These are phyloP conservation scores for Apamea monoglypha DNA, from an alignment of 2,888 invertebrate species.

Conservation along the genomic window DNA sequence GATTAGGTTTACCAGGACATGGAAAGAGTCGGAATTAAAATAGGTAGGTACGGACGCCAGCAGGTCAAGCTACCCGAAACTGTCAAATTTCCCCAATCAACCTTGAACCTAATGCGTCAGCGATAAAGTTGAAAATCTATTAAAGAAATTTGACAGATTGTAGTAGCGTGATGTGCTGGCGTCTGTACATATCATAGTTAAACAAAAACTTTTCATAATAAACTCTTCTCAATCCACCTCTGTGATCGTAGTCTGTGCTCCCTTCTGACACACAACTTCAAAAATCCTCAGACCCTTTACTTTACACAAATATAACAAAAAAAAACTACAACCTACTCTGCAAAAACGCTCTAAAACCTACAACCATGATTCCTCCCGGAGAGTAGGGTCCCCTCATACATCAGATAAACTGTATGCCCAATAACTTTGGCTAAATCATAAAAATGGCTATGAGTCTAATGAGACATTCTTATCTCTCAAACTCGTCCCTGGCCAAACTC, in stretches of 20 bases:
- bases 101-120: too few relatives aligned
- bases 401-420: slow-evolving; percentile 20
- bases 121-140: too few relatives aligned
- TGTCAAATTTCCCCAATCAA: too few relatives aligned
- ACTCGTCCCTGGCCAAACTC: slow-evolving; percentile 75
- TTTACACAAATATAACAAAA: background rate
- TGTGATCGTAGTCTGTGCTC: background rate
- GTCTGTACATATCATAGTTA: slow-evolving; percentile 1
- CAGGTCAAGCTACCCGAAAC: too few relatives aligned
- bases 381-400: background rate
- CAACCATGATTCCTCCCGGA: slow-evolving; percentile 26
- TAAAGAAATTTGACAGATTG: too few relatives aligned
- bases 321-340: background rate
- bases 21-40: slow-evolving; percentile 12
- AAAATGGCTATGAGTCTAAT: slow-evolving; percentile 70
- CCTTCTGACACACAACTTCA: slow-evolving; percentile 34
- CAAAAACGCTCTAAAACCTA: background rate
- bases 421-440: slow-evolving; percentile 24
- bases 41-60: too few relatives aligned
- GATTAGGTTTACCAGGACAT: background rate
- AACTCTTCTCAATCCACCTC: background rate
- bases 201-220: slow-evolving; percentile 7
- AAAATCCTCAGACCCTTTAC: background rate
- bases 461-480: slow-evolving; percentile 71
- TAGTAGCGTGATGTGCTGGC: too few relatives aligned